These are phyloP conservation scores for Drosophila diplacantha DNA, from an alignment of 2,888 invertebrate genomes.

Conservation along the genomic window DNA sequence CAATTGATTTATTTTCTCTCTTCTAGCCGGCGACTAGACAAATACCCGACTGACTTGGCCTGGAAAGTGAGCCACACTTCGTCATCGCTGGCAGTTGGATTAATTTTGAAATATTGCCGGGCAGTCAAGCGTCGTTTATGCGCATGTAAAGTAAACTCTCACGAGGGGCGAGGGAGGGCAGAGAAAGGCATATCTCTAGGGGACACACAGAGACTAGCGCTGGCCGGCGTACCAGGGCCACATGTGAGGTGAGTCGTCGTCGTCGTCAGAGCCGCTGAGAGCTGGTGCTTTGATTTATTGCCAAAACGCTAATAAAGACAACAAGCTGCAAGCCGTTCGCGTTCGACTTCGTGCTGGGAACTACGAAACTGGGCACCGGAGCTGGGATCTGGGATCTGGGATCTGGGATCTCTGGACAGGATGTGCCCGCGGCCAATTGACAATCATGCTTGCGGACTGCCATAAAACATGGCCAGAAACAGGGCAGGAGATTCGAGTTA, in stretches of 20 bases:
- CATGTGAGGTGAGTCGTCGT: conserved; percentile 51
- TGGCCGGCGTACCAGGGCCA: conserved; percentile 56
- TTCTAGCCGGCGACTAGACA: conserved; percentile 60
- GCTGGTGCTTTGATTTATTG: conserved; percentile 68
- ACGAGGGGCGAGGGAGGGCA: not conserved
- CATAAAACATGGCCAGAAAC: conserved; percentile 20
- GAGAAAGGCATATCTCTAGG: conserved; percentile 34
- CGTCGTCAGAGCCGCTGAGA: conserved; percentile 35
- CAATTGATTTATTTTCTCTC: conserved; percentile 74
- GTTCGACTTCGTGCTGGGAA: conserved; percentile 21
- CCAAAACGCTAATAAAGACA: conserved; percentile 65
- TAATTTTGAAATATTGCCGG: conserved; percentile 74
- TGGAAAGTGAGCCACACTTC: conserved; percentile 68
- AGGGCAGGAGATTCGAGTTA: not conserved
- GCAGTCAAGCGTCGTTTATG: conserved; percentile 50
- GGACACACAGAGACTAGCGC: conserved; percentile 17
- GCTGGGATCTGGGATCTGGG: conserved; percentile 17
- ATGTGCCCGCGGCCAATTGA: conserved; percentile 61
- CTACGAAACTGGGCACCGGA: conserved; percentile 5
- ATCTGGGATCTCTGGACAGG: conserved; percentile 47
- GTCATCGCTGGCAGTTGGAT: conserved; percentile 74
- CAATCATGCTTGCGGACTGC: conserved; percentile 38
- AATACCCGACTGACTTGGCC: conserved; percentile 50
- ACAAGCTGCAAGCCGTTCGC: conserved; percentile 64
- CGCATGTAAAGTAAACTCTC: conserved; percentile 54